Evolutionary conservation across 2,797 vertebrate genomes (phyloP), one percentile per base, ranked within the genome.

Genomic region (Sebastes diaconus): DNA sequence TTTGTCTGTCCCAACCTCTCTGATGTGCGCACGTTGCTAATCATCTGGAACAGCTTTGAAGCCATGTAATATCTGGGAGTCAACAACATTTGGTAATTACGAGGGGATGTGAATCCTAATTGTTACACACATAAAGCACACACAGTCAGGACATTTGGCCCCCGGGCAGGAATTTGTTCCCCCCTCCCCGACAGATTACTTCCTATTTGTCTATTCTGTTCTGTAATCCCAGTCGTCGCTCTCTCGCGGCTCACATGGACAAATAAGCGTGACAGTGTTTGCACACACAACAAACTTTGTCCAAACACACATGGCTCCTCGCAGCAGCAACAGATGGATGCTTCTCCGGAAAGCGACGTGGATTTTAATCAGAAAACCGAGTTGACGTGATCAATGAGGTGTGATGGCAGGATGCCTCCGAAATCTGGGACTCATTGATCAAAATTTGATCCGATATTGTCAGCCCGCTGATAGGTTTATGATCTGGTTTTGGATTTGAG

Each of bases 21-120:
- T 58, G 55, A 78, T 73, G 65, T 71, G 58, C 30, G 3, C 67
- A 73, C 73, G 57, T 20, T 67, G 60, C 65, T 71, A 73, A 85
- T 88, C 24, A 6, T 59, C 67, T 80, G 82, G 64, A 87, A 83
- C 76, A 79, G 75, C 74, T 86, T 81, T 69, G 72, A 75, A 80
- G 72, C 74, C 69, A 24, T 78, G 71, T 78, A 30, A 84, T 71
- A 58, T 73, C 59, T 75, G 77, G 24, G 54, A 86, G 80, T 86
- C 80, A 84, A 88, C 76, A 88, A 77, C 83, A 86, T 87, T 87
- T 84, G 84, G 76, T 87, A 79, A 89, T 86, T 91, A 86, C 59
- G 55, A 87, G 79, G 66, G 84, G 73, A 80, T 84, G 63, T 73
- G 73, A 80, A 69, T 84, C 64, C 74, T 88, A 86, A 89, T 87